A percentile compares a stretch with the other conserved stretches of the same genome.
These are phyloP conservation scores for Cephus rjabovi DNA, from an alignment of 2,888 invertebrate species.

Conservation along the genomic window DNA sequence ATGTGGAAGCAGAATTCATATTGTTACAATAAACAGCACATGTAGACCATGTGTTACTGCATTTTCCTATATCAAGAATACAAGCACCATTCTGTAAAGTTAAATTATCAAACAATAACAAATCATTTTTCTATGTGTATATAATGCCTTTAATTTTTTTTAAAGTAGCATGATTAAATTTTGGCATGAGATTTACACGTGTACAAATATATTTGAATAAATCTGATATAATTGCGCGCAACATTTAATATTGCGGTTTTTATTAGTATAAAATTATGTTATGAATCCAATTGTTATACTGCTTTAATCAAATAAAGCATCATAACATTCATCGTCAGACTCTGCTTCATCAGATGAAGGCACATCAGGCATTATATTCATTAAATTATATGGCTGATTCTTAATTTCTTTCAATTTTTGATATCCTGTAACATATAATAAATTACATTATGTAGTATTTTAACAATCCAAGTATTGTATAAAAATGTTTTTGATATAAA, in stretches of 20 bases:
- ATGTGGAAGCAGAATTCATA: not conserved
- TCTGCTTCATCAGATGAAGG: constrained; percentile 48
- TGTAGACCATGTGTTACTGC: not conserved
- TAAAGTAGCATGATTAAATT: not conserved
- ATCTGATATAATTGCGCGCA: not conserved
- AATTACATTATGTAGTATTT: not conserved
- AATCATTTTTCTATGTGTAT: not conserved
- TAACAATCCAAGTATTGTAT: not conserved
- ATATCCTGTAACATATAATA: constrained; percentile 32
- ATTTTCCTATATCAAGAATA: not conserved
- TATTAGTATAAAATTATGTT: not conserved
- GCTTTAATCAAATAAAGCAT: constrained; percentile 22
- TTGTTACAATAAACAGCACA: not conserved
- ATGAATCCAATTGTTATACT: not conserved
- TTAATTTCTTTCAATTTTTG: constrained; percentile 35
- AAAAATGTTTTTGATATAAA: not conserved
- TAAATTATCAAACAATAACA: not conserved
- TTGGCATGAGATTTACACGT: not conserved
- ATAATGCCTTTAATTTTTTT: not conserved
- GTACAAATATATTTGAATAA: not conserved
- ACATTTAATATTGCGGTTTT: not conserved
- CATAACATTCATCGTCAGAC: constrained; percentile 55
- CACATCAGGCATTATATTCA: constrained; percentile 46
- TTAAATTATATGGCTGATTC: constrained; percentile 10
- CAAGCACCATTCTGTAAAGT: not conserved